Base-by-base conservation (phyloP, 2,797 vertebrate species). In the Sebastes diploproa region DNA sequence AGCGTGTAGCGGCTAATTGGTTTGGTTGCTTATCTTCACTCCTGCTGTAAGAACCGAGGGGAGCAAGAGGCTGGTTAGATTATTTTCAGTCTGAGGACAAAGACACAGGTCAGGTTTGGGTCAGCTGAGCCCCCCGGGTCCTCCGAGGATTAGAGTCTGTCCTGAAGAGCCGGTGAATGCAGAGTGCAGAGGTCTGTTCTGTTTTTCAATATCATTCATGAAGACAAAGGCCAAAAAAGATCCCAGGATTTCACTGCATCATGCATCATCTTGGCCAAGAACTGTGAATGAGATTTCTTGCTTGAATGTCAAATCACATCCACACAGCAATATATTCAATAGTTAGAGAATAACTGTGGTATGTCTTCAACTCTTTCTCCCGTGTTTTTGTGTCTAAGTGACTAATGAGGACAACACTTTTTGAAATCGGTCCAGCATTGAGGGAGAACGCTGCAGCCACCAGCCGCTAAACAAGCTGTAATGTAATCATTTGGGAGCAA, bases 51-150 rank as follows among this genome's bases (percentile, higher is more conserved):
- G 22, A 38, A 34, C 20, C 5, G 29, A 55, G 6, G 14, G 18
- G 18, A 59, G 63, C 25, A 65, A 56, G 25, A 55, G 13, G 60
- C 59, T 27, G 22, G 11, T 54, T 29, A 4, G 46, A 76, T 72
- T 46, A 74, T 65, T 61, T 75, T 69, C 54, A 56, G 23, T 10
- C 5, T 7, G 30, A 63, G 8, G 59, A 73, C 77, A 70, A 74
- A 77, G 54, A 65, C 38, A 11, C 3, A 1, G 61, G 61, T 75
- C 79, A 13, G 29, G 55, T 38, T 42, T 4, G 46, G 66, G 70
- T 75, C 74, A 56, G 34, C 64, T 23, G 12, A 69, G 69, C 59
- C 52, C 52, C 16, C 5, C 22, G 11, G n/a, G 34, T 75, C 74
- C 72, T 56, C 5, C 27, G n/a, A 55, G 56, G 71, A 77, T 86